Percentiles rank a stretch among this genome's conserved stretches.
phyloP scores from a whole-genome alignment of 2,888 invertebrate genomes.

The Drosophila monieri region DNA sequence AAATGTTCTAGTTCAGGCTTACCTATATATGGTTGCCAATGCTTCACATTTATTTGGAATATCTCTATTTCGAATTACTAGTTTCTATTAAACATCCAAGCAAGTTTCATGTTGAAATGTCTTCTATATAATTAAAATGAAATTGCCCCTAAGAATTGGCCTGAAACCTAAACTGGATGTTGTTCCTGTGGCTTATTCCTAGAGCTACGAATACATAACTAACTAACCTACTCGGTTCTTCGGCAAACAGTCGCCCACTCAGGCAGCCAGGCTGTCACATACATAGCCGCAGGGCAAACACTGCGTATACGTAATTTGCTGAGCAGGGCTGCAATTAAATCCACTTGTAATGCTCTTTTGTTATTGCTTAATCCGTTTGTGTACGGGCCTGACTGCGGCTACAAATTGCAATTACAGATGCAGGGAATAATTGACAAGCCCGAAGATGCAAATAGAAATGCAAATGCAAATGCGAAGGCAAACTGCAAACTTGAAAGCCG shows the following conservation, averaged over 20 bases:
- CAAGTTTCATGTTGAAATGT: neutral
- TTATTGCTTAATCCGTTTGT: slow-evolving; percentile 54
- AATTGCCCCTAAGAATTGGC: neutral
- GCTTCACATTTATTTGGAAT: no score
- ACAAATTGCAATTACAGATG: slow-evolving; percentile 48
- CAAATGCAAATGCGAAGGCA: slow-evolving; percentile 37
- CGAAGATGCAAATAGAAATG: slow-evolving; percentile 37
- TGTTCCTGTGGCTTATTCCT: slow-evolving; percentile 15
- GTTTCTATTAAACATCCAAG: no score
- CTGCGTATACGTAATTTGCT: slow-evolving; percentile 56
- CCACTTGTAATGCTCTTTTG: slow-evolving; percentile 54
- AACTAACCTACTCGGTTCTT: slow-evolving; percentile 21
- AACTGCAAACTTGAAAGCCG: slow-evolving; percentile 6
- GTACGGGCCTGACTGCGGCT: slow-evolving; percentile 12
- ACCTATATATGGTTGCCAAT: slow-evolving; percentile 5
- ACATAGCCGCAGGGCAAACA: slow-evolving; percentile 18
- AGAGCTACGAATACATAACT: slow-evolving; percentile 33
- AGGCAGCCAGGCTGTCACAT: neutral
- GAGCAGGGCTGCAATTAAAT: slow-evolving; percentile 37
- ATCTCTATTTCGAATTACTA: no score
- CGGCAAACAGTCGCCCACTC: slow-evolving; percentile 25
- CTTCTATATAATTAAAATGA: slow-evolving; percentile 1
- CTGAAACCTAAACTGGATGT: slow-evolving; percentile 5
- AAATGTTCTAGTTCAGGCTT: neutral
- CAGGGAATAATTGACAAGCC: slow-evolving; percentile 42